Base-by-base conservation (phyloP, 2,797 vertebrate species). In the Agapornis canus region DNA sequence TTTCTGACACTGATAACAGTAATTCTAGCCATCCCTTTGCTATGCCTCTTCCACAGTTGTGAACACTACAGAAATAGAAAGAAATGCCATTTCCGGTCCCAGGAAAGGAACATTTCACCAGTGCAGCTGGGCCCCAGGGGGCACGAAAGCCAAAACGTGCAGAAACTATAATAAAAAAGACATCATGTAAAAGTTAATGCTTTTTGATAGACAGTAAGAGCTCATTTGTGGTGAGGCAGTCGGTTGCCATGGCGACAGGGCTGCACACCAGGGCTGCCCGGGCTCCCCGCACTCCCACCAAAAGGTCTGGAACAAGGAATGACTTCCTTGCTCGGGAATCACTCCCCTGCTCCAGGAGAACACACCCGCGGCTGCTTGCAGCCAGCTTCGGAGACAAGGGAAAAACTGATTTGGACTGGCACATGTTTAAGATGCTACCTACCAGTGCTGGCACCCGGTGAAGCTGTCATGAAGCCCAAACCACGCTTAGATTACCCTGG, bases 181-280 rank as follows among this genome's bases (percentile, higher is more conserved):
- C 83, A 96, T 94, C 97, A 95, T 89, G 79, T 70, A 92, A 86
- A 97, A 97, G 65, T 95, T 96, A 96, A 93, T 94, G 66, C 85
- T 85, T 97, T 96, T 95, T 91, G 79, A 97, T 95, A 92, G 96
- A 97, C 95, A 97, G 88, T 87, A 95, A 91, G 73, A 95, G 77
- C 78, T 97, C 95, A 92, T 95, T 83, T 92, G 82, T 86, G 86
- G 95, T 0, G 6, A 96, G 90, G 81, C 89, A 82, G 51, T 21
- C 32, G 88, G 97, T 98, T 97, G 94, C 81, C 95, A 96, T 95
- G 85, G 93, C 0, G 80, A 97, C 79, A 3, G 83, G 69, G 79
- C 94, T 91, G 72, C 40, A 68, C 45, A 31, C 29, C 16, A 11
- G 92, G 54, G 45, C 70, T 59, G 48, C 66, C 35, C 5, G 63